These are phyloP conservation scores for Eumeta japonica DNA, from an alignment of 1,140 invertebrate genomes.

Conservation along the genomic window DNA sequence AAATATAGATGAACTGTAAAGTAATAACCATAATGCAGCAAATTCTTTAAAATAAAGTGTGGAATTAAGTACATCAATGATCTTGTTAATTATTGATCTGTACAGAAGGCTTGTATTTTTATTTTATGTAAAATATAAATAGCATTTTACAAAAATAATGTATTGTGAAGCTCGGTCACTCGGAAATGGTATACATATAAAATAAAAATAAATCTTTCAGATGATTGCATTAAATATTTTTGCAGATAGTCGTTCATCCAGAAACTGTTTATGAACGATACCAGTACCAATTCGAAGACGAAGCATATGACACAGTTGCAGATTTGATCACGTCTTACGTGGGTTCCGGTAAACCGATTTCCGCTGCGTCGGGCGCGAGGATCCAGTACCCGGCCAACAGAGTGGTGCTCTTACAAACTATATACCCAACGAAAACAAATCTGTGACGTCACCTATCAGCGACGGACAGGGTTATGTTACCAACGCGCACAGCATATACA, in stretches of 20 bases:
- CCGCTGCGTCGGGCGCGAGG: constrained; percentile 80
- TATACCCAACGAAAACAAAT: constrained; percentile 31
- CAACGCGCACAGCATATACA: constrained; percentile 54
- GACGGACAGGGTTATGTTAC: constrained; percentile 31
- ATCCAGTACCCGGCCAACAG: constrained; percentile 78
- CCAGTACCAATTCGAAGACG: constrained; percentile 92
- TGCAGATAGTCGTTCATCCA: constrained; percentile 78
- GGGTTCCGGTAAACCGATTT: constrained; percentile 83
- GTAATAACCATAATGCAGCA: no score
- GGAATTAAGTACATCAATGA: no score
- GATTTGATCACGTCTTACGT: constrained; percentile 94
- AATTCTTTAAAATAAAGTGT: no score
- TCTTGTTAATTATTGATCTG: no score
- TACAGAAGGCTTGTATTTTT: no score
- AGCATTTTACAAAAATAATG: no score
- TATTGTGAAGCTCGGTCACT: no score
- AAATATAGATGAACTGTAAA: no score
- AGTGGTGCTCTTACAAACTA: constrained; percentile 46
- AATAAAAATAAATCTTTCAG: no score
- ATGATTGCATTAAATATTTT: no score
- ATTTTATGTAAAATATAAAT: no score
- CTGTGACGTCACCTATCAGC: constrained; percentile 28
- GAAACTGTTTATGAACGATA: constrained; percentile 89
- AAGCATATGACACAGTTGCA: constrained; percentile 88
- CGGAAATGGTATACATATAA: no score